These are phyloP conservation scores for Simalia tracyae DNA, from an alignment of 2,797 vertebrate species.

Conservation along the genomic window DNA sequence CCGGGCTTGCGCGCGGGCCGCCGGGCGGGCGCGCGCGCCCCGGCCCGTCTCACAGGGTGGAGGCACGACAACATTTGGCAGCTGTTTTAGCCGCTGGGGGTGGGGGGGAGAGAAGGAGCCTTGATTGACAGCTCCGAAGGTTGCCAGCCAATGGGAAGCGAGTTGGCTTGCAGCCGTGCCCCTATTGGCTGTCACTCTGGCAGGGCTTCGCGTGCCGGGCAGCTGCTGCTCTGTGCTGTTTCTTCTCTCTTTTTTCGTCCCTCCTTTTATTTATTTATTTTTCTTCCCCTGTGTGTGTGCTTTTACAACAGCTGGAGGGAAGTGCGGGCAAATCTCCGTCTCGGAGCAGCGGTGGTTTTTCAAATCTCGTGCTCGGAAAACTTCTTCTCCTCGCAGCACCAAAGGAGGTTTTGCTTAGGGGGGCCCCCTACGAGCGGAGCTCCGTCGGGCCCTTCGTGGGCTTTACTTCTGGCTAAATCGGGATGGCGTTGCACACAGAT, in stretches of 20 bases:
- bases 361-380: not conserved
- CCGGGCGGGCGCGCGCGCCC: slow-evolving; percentile 60
- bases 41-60: slow-evolving; percentile 22
- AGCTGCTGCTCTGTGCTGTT: slow-evolving; percentile 55
- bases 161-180: slow-evolving; percentile 70
- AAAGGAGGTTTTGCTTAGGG: not conserved
- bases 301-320: slow-evolving; percentile 34
- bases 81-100: slow-evolving; percentile 36
- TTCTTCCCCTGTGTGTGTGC: not conserved
- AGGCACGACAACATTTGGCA: slow-evolving; percentile 58
- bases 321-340: not conserved
- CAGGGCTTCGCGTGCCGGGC: slow-evolving; percentile 84
- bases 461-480: not conserved
- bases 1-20: slow-evolving; percentile 56
- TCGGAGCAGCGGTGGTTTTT: not conserved
- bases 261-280: not conserved
- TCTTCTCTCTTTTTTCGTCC: not conserved
- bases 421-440: not conserved
- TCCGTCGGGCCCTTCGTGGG: not conserved
- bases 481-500: not conserved
- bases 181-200: slow-evolving; percentile 77
- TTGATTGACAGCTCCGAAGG: slow-evolving; percentile 78
- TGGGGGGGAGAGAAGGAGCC: not conserved
- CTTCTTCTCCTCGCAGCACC: not conserved
- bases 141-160: slow-evolving; percentile 75